phyloP scores from a whole-genome alignment of 2,797 vertebrate species.

The Anniella stebbinsi region DNA sequence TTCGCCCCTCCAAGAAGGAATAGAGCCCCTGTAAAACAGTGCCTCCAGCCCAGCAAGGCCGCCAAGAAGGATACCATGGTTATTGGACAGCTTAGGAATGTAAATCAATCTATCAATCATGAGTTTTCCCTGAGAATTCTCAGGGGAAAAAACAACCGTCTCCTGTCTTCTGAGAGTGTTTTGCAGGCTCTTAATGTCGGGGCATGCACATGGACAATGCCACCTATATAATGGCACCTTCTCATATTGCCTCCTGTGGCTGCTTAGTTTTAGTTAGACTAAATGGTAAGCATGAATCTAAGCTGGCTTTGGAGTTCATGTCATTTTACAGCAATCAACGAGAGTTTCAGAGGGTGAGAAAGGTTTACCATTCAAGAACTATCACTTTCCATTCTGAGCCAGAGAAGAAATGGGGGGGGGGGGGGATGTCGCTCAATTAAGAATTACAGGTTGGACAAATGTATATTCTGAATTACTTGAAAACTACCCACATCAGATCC shows the following conservation, averaged over 20 bases:
- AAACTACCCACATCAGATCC: too few species aligned
- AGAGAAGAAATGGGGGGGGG: not conserved
- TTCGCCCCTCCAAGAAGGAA: too few species aligned
- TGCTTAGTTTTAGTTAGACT: not conserved
- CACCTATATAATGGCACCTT: not conserved
- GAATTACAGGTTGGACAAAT: too few species aligned
- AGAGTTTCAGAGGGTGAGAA: not conserved
- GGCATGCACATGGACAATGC: not conserved
- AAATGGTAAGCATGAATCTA: not conserved
- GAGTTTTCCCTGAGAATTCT: not conserved
- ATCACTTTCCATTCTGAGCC: too few species aligned
- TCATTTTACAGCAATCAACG: not conserved
- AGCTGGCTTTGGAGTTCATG: not conserved
- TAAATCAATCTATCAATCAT: too few species aligned
- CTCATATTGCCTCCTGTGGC: not conserved
- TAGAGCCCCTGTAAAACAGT: too few species aligned
- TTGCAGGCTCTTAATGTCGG: not conserved
- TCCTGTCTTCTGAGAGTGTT: not conserved
- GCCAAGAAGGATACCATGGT: too few species aligned
- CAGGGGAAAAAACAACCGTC: not conserved
- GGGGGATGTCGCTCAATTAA: not conserved
- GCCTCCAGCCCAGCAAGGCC: too few species aligned
- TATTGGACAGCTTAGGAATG: too few species aligned
- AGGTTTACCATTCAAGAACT: not conserved
- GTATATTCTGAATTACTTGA: too few species aligned